These are phyloP conservation scores for Eulemur coronatus DNA, from an alignment of 2,797 vertebrate species.

Conservation along the genomic window DNA sequence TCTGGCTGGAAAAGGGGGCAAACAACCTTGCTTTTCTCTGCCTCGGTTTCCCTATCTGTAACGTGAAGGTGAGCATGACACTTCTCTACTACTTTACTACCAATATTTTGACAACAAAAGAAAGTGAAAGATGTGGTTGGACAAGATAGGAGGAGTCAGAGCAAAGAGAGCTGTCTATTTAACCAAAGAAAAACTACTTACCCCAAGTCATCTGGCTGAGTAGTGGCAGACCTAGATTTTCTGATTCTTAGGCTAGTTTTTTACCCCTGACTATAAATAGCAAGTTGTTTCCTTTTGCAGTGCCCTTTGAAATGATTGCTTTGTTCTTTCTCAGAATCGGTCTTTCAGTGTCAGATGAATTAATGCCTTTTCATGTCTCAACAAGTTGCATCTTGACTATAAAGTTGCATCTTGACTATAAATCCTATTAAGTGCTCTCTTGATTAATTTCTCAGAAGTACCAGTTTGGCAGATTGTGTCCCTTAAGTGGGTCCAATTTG, in stretches of 20 bases:
- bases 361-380: not conserved
- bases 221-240: not conserved
- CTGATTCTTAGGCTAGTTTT: not conserved
- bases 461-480: not conserved
- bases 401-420: not conserved
- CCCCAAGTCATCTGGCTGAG: not conserved
- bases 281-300: not conserved
- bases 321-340: not conserved
- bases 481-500: not conserved
- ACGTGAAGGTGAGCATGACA: not conserved
- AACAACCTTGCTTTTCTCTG: not conserved
- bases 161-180: not conserved
- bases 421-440: not conserved
- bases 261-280: not conserved
- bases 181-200: not conserved
- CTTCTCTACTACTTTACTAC: not conserved
- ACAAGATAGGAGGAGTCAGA: not conserved
- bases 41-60: not conserved
- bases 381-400: not conserved
- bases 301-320: not conserved
- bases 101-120: not conserved
- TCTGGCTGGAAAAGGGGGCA: not conserved
- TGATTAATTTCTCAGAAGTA: not conserved
- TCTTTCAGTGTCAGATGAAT: not conserved
- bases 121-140: not conserved